Evolutionary conservation across 2,113 vertebrate genomes (phyloP).

Genomic region (Mormyrus iriodes): DNA sequence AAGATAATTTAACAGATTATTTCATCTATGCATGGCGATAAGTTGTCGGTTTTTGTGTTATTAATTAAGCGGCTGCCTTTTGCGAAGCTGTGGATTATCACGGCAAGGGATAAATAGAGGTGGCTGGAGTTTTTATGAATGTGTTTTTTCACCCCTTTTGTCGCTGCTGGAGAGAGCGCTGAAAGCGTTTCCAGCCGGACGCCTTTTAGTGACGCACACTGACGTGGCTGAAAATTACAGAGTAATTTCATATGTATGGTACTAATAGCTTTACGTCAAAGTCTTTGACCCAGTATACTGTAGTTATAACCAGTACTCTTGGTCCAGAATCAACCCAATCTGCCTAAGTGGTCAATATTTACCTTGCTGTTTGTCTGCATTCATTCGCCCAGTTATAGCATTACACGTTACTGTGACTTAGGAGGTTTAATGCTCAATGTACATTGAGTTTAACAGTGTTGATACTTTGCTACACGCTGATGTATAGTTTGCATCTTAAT

Average conservation of each 20-base stretch:
- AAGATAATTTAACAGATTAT: neutral
- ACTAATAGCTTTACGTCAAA: neutral
- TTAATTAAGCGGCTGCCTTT: neutral
- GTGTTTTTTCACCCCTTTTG: neutral
- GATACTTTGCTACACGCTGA: neutral
- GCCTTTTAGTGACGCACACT: constrained; percentile 45
- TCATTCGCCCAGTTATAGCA: neutral
- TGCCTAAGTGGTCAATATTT: neutral
- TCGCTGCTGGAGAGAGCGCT: neutral
- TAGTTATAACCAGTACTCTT: neutral
- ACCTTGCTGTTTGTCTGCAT: neutral
- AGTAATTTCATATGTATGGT: neutral
- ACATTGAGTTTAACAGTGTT: neutral
- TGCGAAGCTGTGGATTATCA: neutral
- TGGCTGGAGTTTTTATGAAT: neutral
- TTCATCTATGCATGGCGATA: neutral
- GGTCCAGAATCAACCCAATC: neutral
- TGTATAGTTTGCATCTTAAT: neutral
- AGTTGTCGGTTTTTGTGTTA: neutral
- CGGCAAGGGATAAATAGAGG: neutral
- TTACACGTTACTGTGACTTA: neutral
- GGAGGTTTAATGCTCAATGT: neutral
- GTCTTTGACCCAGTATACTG: neutral
- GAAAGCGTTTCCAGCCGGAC: constrained; percentile 35
- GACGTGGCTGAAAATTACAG: constrained; percentile 55